Evolutionary conservation across 2,888 invertebrate genomes (phyloP).

Genomic region (Idaea dimidiata): DNA sequence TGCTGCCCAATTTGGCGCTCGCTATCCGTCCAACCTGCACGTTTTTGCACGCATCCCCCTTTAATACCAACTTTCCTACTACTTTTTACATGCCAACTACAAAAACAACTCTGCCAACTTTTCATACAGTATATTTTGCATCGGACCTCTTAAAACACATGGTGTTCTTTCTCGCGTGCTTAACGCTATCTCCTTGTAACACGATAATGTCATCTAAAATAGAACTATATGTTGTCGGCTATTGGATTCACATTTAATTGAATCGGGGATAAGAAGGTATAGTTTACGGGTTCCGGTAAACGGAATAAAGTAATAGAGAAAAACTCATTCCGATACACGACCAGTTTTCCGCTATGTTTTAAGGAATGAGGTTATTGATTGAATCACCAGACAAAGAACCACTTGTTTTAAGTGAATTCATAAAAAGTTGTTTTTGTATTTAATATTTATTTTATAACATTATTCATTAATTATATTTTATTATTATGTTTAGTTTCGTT

Average conservation of each 20-base stretch:
- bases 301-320: conserved; percentile 26
- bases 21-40: conserved; percentile 41
- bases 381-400: neutral
- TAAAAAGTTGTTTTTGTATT: neutral
- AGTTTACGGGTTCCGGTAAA: conserved; percentile 21
- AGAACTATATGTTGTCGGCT: conserved; percentile 1
- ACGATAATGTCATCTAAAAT: conserved; percentile 3
- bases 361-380: conserved; percentile 24
- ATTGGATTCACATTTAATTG: conserved; percentile 7
- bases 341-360: conserved; percentile 30
- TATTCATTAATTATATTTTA: no score
- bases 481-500: no score
- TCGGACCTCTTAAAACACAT: neutral
- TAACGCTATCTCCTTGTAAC: conserved; percentile 4
- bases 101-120: neutral
- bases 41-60: conserved; percentile 59
- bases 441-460: neutral
- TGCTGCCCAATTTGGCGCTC: conserved; percentile 59
- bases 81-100: neutral
- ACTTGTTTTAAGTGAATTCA: neutral
- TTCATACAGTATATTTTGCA: neutral
- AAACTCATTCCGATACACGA: conserved; percentile 38
- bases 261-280: neutral
- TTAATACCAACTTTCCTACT: conserved; percentile 38
- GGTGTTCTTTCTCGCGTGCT: conserved; percentile 5